Evolutionary conservation across 2,888 invertebrate species (phyloP).

Genomic region (Rosalia funebris): DNA sequence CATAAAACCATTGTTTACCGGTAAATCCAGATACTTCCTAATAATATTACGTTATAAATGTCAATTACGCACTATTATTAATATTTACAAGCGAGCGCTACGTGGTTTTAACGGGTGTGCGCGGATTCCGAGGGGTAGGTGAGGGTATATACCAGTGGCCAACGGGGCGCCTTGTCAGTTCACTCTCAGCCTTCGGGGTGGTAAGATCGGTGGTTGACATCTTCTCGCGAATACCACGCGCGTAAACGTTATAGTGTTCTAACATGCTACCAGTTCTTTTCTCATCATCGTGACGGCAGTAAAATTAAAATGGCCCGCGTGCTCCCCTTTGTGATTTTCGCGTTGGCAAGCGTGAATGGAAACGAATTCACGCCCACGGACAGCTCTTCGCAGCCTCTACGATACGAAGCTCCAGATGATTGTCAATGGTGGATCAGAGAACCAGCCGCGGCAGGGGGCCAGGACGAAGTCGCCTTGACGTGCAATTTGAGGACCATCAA

Average conservation of each 20-base stretch:
- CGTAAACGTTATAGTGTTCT: slow-evolving; percentile 17
- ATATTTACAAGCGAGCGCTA: slow-evolving; percentile 48
- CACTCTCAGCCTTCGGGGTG: slow-evolving; percentile 41
- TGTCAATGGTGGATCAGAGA: slow-evolving; percentile 81
- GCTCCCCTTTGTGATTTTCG: slow-evolving; percentile 33
- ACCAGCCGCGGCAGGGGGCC: slow-evolving; percentile 67
- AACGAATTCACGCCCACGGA: slow-evolving; percentile 49
- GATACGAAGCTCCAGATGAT: slow-evolving; percentile 86
- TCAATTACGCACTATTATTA: slow-evolving; percentile 47
- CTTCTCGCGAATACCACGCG: slow-evolving; percentile 21
- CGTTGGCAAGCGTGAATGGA: slow-evolving; percentile 28
- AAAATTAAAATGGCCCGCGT: slow-evolving; percentile 40
- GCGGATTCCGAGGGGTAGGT: slow-evolving; percentile 43
- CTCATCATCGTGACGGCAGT: slow-evolving; percentile 30
- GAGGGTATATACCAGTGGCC: slow-evolving; percentile 45
- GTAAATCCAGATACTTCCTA: slow-evolving; percentile 28
- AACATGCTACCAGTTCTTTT: slow-evolving; percentile 25
- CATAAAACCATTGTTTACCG: slow-evolving; percentile 20
- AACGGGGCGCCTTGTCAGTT: slow-evolving; percentile 46
- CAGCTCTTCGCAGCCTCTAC: slow-evolving; percentile 63
- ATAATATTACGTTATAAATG: slow-evolving; percentile 34
- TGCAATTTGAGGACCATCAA: slow-evolving; percentile 86
- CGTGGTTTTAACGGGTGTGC: slow-evolving; percentile 44
- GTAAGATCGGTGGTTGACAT: slow-evolving; percentile 35
- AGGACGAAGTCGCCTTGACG: slow-evolving; percentile 79